phyloP scores from a whole-genome alignment of 1,140 invertebrate genomes.

The Oreohelix idahoensis region DNA sequence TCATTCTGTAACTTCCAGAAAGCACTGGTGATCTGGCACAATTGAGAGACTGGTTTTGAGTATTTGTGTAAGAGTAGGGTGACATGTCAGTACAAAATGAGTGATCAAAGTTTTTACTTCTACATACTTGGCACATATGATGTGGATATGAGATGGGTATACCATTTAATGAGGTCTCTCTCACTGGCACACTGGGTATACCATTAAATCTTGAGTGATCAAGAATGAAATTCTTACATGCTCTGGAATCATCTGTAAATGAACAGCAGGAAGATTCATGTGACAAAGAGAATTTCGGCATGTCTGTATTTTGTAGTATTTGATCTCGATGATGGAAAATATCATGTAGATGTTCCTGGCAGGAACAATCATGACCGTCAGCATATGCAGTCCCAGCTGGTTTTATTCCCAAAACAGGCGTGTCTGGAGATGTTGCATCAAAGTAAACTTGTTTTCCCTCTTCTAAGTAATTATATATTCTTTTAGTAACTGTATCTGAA shows the following conservation, averaged over 20 bases:
- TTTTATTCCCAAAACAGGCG: constrained; percentile 34
- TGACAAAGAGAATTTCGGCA: background rate
- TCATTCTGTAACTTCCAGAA: background rate
- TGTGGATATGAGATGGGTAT: background rate
- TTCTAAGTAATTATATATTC: constrained; percentile 20
- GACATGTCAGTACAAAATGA: background rate
- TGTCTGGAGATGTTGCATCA: constrained; percentile 50
- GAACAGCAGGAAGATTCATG: background rate
- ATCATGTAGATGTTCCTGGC: background rate
- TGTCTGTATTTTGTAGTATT: background rate
- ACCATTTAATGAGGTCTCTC: too few relatives aligned
- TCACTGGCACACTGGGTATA: background rate
- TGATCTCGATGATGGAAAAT: background rate
- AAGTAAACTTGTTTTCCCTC: constrained; percentile 32
- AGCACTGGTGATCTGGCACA: background rate
- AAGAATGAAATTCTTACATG: background rate
- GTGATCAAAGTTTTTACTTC: background rate
- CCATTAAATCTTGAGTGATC: background rate
- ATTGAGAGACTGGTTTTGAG: background rate
- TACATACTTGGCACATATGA: background rate
- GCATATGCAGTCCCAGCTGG: background rate
- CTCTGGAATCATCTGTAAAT: background rate
- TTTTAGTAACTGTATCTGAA: constrained; percentile 21
- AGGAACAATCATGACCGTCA: background rate
- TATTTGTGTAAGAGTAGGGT: background rate